Conservation (phyloP, 2,113 vertebrate species). For the Daboia siamensis region DNA sequence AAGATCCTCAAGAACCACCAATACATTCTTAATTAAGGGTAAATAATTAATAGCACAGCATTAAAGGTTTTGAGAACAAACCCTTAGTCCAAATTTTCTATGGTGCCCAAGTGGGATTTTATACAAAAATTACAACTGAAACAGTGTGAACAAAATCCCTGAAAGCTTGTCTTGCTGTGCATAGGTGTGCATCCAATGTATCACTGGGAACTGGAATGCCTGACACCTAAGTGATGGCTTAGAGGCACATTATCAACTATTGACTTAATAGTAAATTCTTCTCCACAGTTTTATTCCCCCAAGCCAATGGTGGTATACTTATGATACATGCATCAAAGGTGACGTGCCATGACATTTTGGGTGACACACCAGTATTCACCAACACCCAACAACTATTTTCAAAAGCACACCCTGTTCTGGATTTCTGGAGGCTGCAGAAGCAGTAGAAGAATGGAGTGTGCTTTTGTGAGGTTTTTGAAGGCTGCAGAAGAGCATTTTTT, state of each 20-base stretch:
- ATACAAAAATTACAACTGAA: neutral
- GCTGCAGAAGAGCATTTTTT: too few species aligned
- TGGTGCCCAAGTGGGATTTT: neutral
- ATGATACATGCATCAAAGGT: too few species aligned
- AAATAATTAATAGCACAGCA: neutral
- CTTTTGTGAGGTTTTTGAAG: too few species aligned
- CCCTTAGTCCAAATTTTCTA: neutral
- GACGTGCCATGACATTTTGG: too few species aligned
- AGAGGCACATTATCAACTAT: neutral
- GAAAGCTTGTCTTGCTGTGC: neutral
- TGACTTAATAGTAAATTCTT: neutral
- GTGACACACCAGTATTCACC: too few species aligned
- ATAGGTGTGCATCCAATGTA: neutral
- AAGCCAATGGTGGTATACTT: neutral
- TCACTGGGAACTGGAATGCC: neutral
- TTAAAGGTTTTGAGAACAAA: neutral
- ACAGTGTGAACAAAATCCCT: neutral
- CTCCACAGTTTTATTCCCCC: neutral
- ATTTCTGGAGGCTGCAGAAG: too few species aligned
- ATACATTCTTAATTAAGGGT: neutral
- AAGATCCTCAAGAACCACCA: neutral
- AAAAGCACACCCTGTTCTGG: too few species aligned
- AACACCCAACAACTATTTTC: too few species aligned
- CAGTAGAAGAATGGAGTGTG: too few species aligned
- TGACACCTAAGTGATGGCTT: neutral